Percentiles rank a stretch among this genome's conserved stretches.
These are phyloP conservation scores for Nasua narica DNA, from an alignment of 2,797 vertebrate species.

Conservation along the genomic window DNA sequence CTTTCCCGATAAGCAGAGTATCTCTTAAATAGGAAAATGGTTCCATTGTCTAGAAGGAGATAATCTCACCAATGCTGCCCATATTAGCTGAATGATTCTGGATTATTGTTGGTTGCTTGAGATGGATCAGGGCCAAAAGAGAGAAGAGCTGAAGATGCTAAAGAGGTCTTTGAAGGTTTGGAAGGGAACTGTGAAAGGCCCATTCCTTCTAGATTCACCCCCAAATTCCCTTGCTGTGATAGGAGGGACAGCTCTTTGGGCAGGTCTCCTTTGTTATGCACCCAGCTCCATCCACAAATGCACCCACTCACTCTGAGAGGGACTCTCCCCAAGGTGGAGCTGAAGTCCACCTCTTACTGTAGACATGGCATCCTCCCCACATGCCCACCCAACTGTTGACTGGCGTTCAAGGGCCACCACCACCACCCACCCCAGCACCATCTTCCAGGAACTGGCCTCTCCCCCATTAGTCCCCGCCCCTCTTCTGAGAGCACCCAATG, in stretches of 20 bases:
- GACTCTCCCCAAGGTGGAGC: neutral
- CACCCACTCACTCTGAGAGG: neutral
- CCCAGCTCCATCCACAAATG: neutral
- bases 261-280: constrained; percentile 20
- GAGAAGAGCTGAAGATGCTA: neutral
- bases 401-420: constrained; percentile 75
- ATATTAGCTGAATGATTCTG: neutral
- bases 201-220: neutral
- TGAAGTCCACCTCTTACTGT: neutral
- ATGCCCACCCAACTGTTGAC: constrained; percentile 42
- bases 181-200: neutral
- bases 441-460: constrained; percentile 62
- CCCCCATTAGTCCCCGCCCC: constrained; percentile 61
- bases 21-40: neutral
- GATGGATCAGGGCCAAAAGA: neutral
- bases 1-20: neutral
- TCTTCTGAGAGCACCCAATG: constrained; percentile 68
- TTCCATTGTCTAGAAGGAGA: neutral
- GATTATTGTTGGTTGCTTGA: neutral
- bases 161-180: neutral
- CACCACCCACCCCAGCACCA: constrained; percentile 57
- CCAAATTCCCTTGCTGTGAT: neutral
- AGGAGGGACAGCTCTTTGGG: neutral
- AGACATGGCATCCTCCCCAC: neutral
- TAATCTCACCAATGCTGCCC: neutral